A percentile compares a stretch with the other conserved stretches of the same genome.
Evolutionary conservation across 2,797 vertebrate genomes (phyloP).

Genomic region (Alfaro cultratus): DNA sequence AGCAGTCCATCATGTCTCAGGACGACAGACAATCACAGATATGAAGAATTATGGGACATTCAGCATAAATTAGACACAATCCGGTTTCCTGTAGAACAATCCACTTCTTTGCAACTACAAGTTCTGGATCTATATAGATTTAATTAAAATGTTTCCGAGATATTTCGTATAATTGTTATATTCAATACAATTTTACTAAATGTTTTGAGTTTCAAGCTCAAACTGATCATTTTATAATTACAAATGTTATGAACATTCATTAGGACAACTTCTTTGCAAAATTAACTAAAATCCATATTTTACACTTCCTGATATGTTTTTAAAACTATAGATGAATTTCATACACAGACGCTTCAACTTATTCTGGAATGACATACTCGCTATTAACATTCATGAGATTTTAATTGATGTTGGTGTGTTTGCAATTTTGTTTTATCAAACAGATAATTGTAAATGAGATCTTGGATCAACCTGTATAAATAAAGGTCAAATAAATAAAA

Average conservation of each 20-base stretch:
- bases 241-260: background rate
- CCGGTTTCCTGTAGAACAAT: background rate
- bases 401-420: background rate
- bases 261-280: background rate
- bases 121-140: background rate
- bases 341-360: background rate
- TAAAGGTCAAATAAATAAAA: too few species aligned
- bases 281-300: background rate
- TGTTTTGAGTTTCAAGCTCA: background rate
- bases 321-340: background rate
- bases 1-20: slow-evolving; percentile 43
- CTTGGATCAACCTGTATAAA: too few species aligned
- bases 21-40: slow-evolving; percentile 17
- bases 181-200: background rate
- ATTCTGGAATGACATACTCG: background rate
- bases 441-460: too few species aligned
- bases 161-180: background rate
- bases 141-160: background rate
- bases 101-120: background rate
- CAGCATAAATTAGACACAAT: background rate
- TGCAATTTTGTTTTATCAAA: too few species aligned
- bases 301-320: background rate
- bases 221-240: background rate
- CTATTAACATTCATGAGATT: background rate
- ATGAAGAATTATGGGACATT: background rate